Evolutionary conservation across 2,888 invertebrate genomes (phyloP).

Genomic region (Caenorhabditis becei): DNA sequence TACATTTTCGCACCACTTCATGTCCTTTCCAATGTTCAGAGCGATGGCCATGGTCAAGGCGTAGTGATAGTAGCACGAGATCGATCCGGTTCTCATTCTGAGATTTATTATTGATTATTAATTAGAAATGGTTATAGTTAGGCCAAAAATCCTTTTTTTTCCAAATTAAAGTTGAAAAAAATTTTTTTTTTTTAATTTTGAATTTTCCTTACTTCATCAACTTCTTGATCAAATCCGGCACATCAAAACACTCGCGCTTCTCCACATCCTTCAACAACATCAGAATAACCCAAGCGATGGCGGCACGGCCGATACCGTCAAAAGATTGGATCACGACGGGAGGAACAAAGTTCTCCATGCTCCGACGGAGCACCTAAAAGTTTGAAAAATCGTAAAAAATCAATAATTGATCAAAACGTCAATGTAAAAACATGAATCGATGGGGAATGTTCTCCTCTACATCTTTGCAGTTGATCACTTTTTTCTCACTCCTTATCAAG

Average conservation of each 20-base stretch:
- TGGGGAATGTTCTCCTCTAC: too few relatives aligned
- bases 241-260: conserved; percentile 64
- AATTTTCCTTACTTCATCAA: conserved; percentile 34
- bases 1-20: conserved; percentile 48
- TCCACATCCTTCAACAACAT: conserved; percentile 63
- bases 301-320: conserved; percentile 49
- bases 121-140: background rate
- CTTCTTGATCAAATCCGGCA: conserved; percentile 50
- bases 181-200: too few relatives aligned
- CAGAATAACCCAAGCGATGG: conserved; percentile 52
- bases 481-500: too few relatives aligned
- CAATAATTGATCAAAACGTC: too few relatives aligned
- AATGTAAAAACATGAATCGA: too few relatives aligned
- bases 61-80: conserved; percentile 30
- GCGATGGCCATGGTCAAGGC: conserved; percentile 39
- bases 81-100: conserved; percentile 14
- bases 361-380: conserved; percentile 47
- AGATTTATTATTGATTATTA: too few relatives aligned
- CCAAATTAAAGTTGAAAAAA: too few relatives aligned
- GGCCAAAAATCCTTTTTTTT: too few relatives aligned
- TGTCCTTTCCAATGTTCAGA: conserved; percentile 25
- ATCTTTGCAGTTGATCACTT: too few relatives aligned
- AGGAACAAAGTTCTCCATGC: conserved; percentile 51
- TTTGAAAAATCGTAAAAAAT: too few relatives aligned
- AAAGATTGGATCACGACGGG: conserved; percentile 63